Evolutionary conservation across 2,888 invertebrate species (phyloP).

Genomic region (Diaperis boleti): DNA sequence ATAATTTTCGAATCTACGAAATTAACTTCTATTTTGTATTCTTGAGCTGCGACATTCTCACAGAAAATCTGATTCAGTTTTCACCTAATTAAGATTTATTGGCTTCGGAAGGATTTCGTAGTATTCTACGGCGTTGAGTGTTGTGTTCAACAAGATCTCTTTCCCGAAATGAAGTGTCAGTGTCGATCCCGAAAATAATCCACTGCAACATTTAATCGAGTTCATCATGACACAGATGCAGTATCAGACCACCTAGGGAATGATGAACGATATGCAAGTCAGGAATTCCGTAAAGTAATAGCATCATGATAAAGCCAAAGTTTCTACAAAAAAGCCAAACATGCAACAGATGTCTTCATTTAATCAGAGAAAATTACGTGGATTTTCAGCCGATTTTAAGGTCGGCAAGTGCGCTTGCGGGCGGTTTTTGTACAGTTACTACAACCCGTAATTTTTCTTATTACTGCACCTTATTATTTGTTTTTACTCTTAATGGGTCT

Average conservation of each 20-base stretch:
- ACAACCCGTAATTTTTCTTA: conserved; percentile 14
- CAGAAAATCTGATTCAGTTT: background rate
- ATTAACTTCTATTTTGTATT: background rate
- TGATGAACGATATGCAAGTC: conserved; percentile 36
- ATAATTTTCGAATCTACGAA: conserved; percentile 7
- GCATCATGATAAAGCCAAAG: conserved; percentile 30
- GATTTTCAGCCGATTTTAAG: conserved; percentile 12
- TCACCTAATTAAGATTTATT: conserved; percentile 8
- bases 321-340: conserved; percentile 3
- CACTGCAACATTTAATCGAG: conserved; percentile 23
- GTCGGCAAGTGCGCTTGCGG: background rate
- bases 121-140: no score
- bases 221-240: conserved; percentile 32
- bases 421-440: conserved; percentile 10
- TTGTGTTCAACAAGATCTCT: background rate
- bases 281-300: conserved; percentile 27
- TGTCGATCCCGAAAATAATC: conserved; percentile 25
- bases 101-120: no score
- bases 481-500: conserved; percentile 24
- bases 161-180: conserved; percentile 4
- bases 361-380: conserved; percentile 8
- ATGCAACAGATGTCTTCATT: conserved; percentile 25
- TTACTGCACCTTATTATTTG: conserved; percentile 11
- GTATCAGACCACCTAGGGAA: conserved; percentile 36
- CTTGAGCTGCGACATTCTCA: background rate